Evolutionary conservation across 2,113 vertebrate species (phyloP), one percentile per base, ranked within the genome.

Genomic region (Oncorhynchus mykiss): DNA sequence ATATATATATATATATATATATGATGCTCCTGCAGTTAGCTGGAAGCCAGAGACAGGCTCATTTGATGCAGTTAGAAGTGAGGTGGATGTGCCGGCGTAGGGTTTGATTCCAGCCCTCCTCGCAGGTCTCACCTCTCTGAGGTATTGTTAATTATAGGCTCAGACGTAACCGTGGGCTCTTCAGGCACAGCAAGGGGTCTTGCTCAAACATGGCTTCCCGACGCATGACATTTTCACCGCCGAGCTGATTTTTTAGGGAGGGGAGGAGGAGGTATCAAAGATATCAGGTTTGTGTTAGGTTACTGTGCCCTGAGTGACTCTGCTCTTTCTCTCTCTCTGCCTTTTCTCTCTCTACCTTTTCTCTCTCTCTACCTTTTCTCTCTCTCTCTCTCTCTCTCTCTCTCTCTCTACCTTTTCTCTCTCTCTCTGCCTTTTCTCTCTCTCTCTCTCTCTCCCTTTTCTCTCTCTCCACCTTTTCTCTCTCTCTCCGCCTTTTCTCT

Each of bases 101-200:
- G 34, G 34, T 78, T 80, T 78, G 73, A 88, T 81, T 87, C 77
- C 81, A 81, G 73, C 79, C 73, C 67, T 72, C 31, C 39, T 20
- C 2, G 71, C 62, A 67, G 25, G 73, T 83, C 79, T 75, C 68
- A 67, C 54, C 1, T 70, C 71, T 48, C 78, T 78, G 68, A 80
- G 78, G 73, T 76, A 70, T 76, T 73, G 72, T 80, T 82, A 80
- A 80, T 85, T 82, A 80, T 70, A 59, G 65, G 48, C 29, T 0
- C 65, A 74, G 77, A 80, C 60, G 12, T 78, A 72, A 85, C 81
- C 73, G 71, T 64, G 34, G 83, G 79, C 75, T 78, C 77, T 81
- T 75, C 49, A 70, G 45, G 67, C 77, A 70, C 74, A 80, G 72
- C 72, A 14, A 62, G 49, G 14, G 3, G 72, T 66, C 70, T 72